These are phyloP conservation scores for Nemurella pictetii DNA, from an alignment of 2,888 invertebrate species.

Conservation along the genomic window DNA sequence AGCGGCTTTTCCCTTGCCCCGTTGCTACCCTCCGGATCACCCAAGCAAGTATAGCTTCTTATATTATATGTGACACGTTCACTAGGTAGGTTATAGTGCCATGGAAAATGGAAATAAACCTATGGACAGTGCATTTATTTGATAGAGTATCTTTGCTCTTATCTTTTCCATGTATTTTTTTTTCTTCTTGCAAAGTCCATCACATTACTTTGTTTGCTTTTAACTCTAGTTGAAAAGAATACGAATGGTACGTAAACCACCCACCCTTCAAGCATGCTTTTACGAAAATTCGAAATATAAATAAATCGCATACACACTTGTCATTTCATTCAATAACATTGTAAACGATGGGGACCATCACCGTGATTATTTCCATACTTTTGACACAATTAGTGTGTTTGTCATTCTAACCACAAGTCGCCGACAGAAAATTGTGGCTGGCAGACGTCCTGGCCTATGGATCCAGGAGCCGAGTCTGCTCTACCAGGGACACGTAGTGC, in stretches of 20 bases:
- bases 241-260: not conserved
- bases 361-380: too few species aligned
- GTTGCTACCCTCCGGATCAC: not conserved
- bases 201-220: not conserved
- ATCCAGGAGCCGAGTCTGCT: not conserved
- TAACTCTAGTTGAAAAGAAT: not conserved
- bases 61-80: constrained; percentile 10
- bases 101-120: not conserved
- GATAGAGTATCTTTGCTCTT: not conserved
- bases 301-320: not conserved
- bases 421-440: too few species aligned
- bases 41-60: constrained; percentile 7
- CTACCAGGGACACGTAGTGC: not conserved
- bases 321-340: not conserved
- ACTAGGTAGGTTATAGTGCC: constrained; percentile 13
- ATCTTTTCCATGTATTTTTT: not conserved
- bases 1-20: not conserved
- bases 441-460: not conserved
- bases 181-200: not conserved
- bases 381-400: too few species aligned
- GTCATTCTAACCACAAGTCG: too few species aligned
- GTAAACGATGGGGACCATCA: too few species aligned
- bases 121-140: not conserved
- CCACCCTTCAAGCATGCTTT: not conserved
- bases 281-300: not conserved